Conservation (phyloP, 2,113 vertebrate genomes). For the Scophthalmus maximus region DNA sequence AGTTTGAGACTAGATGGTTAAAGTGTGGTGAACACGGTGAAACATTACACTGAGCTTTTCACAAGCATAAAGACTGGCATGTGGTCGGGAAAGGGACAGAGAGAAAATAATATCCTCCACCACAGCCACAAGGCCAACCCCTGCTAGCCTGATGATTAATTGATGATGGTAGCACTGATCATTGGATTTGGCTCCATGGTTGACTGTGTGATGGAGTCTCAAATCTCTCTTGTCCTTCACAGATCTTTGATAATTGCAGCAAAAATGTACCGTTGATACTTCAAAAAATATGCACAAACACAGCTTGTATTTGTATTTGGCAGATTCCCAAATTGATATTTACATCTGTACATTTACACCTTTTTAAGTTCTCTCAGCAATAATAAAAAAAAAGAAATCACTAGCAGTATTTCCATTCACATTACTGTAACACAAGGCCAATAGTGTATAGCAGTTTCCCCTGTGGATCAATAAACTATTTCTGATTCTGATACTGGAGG, state of each 20-base stretch:
- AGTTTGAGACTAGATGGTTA: conserved; percentile 1
- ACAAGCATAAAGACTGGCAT: conserved; percentile 5
- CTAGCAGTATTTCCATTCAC: too few relatives aligned
- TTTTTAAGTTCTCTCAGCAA: too few relatives aligned
- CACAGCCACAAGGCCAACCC: not conserved
- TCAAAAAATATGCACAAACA: not conserved
- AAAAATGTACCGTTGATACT: not conserved
- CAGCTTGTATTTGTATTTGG: not conserved
- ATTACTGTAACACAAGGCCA: too few relatives aligned
- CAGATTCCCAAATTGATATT: too few relatives aligned
- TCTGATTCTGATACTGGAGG: too few relatives aligned
- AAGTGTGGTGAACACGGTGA: conserved; percentile 19
- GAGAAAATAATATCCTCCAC: conserved; percentile 1
- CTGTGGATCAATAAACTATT: too few relatives aligned
- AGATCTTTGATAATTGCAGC: conserved; percentile 11
- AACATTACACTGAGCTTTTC: not conserved
- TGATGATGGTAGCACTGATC: conserved; percentile 17
- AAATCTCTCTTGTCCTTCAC: not conserved
- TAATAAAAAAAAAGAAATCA: too few relatives aligned
- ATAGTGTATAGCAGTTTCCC: too few relatives aligned
- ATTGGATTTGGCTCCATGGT: conserved; percentile 1
- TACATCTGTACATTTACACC: not conserved
- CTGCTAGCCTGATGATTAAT: conserved; percentile 20
- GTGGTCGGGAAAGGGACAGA: not conserved
- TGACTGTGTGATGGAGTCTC: not conserved